Conservation (phyloP, 2,113 vertebrate genomes). For the Elanoides forficatus region DNA sequence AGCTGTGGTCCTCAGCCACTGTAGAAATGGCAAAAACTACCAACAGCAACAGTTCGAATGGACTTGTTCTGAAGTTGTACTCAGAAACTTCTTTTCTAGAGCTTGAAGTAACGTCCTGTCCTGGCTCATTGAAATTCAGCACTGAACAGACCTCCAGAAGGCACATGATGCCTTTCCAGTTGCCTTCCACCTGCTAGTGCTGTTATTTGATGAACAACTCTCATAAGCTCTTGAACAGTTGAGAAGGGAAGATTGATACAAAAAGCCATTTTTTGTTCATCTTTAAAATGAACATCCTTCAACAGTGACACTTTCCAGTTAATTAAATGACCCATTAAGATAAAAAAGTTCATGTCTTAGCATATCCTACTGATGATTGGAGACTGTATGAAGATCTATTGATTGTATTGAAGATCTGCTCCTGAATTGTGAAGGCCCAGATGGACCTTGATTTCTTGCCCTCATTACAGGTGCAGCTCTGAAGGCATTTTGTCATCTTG, state of each 20-base stretch:
- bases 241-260: not conserved
- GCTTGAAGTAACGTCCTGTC: not conserved
- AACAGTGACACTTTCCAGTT: not conserved
- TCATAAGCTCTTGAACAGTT: accelerated
- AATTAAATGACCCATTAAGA: not conserved
- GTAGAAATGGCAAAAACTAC: accelerated
- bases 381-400: not conserved
- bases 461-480: not conserved
- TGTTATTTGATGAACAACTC: not conserved
- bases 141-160: not conserved
- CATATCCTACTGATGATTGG: not conserved
- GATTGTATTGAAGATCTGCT: not conserved
- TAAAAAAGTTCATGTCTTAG: not conserved
- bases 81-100: not conserved
- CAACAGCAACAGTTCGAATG: not conserved
- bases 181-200: not conserved
- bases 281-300: not conserved
- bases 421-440: not conserved
- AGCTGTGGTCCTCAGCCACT: not conserved
- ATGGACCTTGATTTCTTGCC: not conserved
- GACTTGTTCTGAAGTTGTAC: not conserved
- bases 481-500: not conserved
- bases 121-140: not conserved
- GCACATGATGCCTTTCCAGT: accelerated
- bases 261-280: not conserved